Evolutionary conservation across 1,140 invertebrate species (phyloP).

Genomic region (Trypoxylus dichotomus): DNA sequence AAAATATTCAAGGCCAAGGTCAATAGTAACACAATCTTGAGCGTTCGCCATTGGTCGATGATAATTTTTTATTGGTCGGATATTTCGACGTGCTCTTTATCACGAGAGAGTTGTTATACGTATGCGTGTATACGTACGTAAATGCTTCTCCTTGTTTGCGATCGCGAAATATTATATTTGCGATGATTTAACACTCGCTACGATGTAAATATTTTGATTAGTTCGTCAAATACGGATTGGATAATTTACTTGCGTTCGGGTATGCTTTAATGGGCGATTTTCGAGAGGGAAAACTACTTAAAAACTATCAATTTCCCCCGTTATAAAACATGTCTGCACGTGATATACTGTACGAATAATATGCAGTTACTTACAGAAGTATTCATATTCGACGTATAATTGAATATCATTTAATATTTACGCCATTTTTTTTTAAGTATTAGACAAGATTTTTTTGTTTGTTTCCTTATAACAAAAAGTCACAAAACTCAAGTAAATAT

Average conservation of each 20-base stretch:
- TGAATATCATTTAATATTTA: too few relatives aligned
- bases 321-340: too few relatives aligned
- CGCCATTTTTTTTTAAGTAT: too few relatives aligned
- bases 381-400: too few relatives aligned
- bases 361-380: too few relatives aligned
- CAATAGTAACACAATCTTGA: conserved; percentile 16
- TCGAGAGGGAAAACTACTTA: neutral
- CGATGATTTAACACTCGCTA: neutral
- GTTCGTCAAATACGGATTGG: neutral
- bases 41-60: neutral
- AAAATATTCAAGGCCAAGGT: conserved; percentile 29
- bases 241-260: neutral
- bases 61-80: conserved; percentile 24
- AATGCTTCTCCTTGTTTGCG: neutral
- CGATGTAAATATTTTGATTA: conserved; percentile 25
- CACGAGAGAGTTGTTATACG: conserved; percentile 1
- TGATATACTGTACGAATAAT: too few relatives aligned
- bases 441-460: too few relatives aligned
- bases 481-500: too few relatives aligned
- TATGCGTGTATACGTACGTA: neutral
- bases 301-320: too few relatives aligned
- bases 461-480: too few relatives aligned
- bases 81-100: conserved; percentile 11
- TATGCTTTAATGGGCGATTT: neutral
- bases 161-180: neutral